Evolutionary conservation across 2,113 vertebrate genomes (phyloP).

Genomic region (Scartelaos histophorus): DNA sequence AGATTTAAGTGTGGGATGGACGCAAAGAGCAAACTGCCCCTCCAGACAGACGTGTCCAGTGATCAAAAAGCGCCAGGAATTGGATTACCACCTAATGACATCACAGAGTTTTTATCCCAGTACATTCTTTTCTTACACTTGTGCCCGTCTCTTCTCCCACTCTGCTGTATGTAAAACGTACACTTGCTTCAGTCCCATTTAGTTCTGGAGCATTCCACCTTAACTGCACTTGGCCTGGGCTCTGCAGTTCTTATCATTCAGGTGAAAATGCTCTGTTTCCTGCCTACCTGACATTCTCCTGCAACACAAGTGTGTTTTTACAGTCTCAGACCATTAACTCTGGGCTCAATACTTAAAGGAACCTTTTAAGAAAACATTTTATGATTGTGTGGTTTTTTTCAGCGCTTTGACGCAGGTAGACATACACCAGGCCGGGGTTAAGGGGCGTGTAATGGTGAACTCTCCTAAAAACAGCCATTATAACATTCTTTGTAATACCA

Average conservation of each 20-base stretch:
- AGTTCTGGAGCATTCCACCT: not conserved
- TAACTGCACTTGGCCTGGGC: not conserved
- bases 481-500: not conserved
- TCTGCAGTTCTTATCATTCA: not conserved
- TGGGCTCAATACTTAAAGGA: not conserved
- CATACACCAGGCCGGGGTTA: not conserved
- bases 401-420: not conserved
- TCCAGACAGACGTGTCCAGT: no score
- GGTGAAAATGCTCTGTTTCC: slow-evolving; percentile 2
- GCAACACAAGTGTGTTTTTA: not conserved
- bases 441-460: not conserved
- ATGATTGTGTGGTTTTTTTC: not conserved
- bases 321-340: slow-evolving; percentile 6
- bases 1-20: no score
- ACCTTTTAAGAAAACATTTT: slow-evolving; percentile 1
- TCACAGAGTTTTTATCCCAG: no score
- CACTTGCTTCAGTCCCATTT: not conserved
- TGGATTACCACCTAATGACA: no score
- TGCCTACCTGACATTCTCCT: not conserved
- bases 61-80: no score
- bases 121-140: no score
- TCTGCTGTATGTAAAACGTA: no score
- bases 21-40: no score
- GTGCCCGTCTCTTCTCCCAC: no score
- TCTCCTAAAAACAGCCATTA: not conserved